Evolutionary conservation across 2,797 vertebrate genomes (phyloP), one percentile per base, ranked within the genome.

Genomic region (Notolabrus celidotus): DNA sequence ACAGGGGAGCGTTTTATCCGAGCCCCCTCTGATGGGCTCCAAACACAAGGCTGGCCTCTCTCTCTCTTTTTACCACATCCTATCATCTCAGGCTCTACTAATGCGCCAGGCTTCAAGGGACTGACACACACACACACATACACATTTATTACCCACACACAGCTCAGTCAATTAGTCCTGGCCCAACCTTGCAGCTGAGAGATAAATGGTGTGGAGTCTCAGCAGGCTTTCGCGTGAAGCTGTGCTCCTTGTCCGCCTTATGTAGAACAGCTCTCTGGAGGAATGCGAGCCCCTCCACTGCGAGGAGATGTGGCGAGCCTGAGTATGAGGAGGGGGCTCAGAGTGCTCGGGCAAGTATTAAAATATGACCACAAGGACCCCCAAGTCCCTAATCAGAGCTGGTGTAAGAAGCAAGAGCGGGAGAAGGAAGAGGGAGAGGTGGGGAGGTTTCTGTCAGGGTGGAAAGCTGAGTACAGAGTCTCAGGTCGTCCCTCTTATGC

Each of bases 181-280:
- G 83, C 86, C 85, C 85, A 89, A 91, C 88, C 89, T 89, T 89
- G 83, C 81, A 89, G 88, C 86, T 76, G 83, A 84, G 88, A 88
- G 88, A 93, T 91, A 90, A 92, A 92, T 90, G 91, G 80, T 85
- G 87, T 83, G 73, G 86, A 86, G 91, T 92, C 89, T 92, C 89
- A 88, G 87, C 88, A 91, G 89, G 86, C 85, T 85, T 85, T 83
- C 47, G 74, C 65, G 52, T 46, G 73, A 84, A 86, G 87, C 84
- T 86, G 82, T 81, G 86, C 90, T 90, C 84, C 87, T 86, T 89
- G 89, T 89, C 86, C 76, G 61, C 84, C 61, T 74, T 88, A 93
- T 91, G 90, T 91, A 91, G 92, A 92, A 89, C 90, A 89, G 88
- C 84, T 89, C 92, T 89, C 90, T 71, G 69, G 92, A 87, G 90